Evolutionary conservation across 2,113 vertebrate species (phyloP).

Genomic region (Rhinopomastus cyanomelas): DNA sequence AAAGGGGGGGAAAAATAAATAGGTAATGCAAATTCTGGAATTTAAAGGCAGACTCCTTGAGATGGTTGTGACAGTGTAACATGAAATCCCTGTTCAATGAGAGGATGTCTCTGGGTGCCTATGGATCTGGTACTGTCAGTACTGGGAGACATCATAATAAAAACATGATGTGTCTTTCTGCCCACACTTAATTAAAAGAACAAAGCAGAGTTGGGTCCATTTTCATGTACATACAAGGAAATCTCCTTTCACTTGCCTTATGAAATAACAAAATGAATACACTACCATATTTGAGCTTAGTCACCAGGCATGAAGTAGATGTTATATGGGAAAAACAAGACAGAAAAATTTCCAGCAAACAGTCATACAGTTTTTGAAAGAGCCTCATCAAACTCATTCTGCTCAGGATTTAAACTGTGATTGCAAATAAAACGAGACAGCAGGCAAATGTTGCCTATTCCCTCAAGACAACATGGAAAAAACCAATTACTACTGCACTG

Average conservation of each 20-base stretch:
- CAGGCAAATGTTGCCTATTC: not conserved
- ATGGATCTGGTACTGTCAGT: not conserved
- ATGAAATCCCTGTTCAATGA: not conserved
- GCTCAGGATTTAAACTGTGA: not conserved
- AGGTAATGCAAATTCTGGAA: not conserved
- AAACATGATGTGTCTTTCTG: not conserved
- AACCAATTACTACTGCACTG: not conserved
- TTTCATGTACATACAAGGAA: not conserved
- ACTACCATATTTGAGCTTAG: not conserved
- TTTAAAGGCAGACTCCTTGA: not conserved
- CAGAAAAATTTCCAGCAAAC: not conserved
- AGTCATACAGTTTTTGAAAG: not conserved
- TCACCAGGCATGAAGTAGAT: not conserved
- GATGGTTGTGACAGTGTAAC: not conserved
- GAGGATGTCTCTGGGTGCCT: not conserved
- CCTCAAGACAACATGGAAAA: not conserved
- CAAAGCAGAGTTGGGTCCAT: not conserved
- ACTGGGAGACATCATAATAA: not conserved
- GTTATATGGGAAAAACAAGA: not conserved
- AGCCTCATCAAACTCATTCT: not conserved
- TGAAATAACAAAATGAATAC: not conserved
- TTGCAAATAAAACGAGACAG: slow-evolving; percentile 1
- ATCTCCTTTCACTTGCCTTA: not conserved
- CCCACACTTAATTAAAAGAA: not conserved
- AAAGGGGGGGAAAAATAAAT: not conserved